Percentiles rank a stretch among this genome's conserved stretches.
These are phyloP conservation scores for Solea solea DNA, from an alignment of 2,113 vertebrate genomes.

Conservation along the genomic window DNA sequence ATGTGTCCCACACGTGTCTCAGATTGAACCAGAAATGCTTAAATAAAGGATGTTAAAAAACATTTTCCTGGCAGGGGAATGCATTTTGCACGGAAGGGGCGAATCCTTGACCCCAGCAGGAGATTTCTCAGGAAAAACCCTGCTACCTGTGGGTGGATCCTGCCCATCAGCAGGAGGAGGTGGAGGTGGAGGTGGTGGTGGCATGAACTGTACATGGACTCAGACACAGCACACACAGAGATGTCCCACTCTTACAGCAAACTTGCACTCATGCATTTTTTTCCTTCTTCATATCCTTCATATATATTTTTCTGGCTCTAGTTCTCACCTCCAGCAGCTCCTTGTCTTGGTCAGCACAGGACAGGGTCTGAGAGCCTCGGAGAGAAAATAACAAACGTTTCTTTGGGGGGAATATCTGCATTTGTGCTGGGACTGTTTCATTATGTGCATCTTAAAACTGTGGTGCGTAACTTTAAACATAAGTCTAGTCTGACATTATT, in stretches of 20 bases:
- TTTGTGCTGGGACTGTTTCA: background rate
- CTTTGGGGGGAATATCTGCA: background rate
- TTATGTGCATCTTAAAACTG: too few species aligned
- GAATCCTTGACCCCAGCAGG: slow-evolving; percentile 17
- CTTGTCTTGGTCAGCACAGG: slow-evolving; percentile 83
- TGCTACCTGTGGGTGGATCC: slow-evolving; percentile 39
- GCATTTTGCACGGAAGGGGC: slow-evolving; percentile 14
- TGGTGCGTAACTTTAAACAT: too few species aligned
- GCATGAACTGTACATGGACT: slow-evolving; percentile 35
- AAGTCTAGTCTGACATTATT: too few species aligned
- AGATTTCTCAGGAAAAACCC: slow-evolving; percentile 45
- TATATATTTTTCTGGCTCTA: background rate
- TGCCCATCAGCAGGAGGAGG: slow-evolving; percentile 32
- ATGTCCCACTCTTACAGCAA: slow-evolving; percentile 36
- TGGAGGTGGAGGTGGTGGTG: slow-evolving; percentile 9
- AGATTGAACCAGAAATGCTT: slow-evolving; percentile 1
- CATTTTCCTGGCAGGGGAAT: slow-evolving; percentile 27
- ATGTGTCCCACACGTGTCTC: too few species aligned
- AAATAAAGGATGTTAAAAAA: slow-evolving; percentile 44
- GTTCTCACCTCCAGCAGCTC: slow-evolving; percentile 86
- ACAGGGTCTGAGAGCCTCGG: slow-evolving; percentile 89
- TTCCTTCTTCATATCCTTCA: background rate
- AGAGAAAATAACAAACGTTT: background rate
- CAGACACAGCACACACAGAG: slow-evolving; percentile 40
- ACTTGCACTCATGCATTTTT: slow-evolving; percentile 14